A percentile compares a stretch with the other conserved stretches of the same genome.
phyloP scores from a whole-genome alignment of 35 echinoderm and acorn worm genomes.

The Apostichopus californicus region DNA sequence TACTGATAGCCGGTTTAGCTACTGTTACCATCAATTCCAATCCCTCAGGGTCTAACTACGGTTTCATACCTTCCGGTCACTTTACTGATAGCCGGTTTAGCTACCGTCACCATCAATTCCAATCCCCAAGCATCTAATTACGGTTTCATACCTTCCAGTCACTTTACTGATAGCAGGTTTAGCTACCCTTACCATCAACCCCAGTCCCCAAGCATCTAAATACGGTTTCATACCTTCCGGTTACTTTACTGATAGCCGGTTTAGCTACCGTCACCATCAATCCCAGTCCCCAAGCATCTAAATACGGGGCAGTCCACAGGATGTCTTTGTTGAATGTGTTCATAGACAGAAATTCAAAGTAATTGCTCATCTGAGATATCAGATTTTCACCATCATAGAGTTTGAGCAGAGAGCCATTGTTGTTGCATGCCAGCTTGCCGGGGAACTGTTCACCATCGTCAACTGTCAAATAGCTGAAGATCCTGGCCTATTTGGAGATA shows the following conservation, averaged over 20 bases:
- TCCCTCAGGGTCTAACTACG: too few species aligned
- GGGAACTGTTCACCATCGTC: slow-evolving; percentile 92
- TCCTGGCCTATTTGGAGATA: slow-evolving; percentile 72
- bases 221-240: slow-evolving; percentile 62
- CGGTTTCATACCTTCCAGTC: too few species aligned
- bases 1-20: too few species aligned
- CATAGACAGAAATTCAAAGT: slow-evolving; percentile 94
- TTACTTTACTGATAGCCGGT: slow-evolving; percentile 77
- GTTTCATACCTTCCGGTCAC: too few species aligned
- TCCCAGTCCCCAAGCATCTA: slow-evolving; percentile 94
- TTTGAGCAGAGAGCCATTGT: slow-evolving; percentile 79
- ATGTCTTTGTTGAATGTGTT: slow-evolving; percentile 71
- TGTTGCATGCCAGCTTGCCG: slow-evolving; percentile 84
- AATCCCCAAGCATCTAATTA: too few species aligned
- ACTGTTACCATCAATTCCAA: too few species aligned
- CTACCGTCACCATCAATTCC: too few species aligned
- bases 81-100: too few species aligned
- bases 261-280: slow-evolving; percentile 92
- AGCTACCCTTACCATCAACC: too few species aligned
- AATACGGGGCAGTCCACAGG: slow-evolving; percentile 94
- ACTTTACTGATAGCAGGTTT: too few species aligned
- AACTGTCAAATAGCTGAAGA: slow-evolving; percentile 94
- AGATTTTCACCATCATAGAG: slow-evolving; percentile 83
- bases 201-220: too few species aligned
- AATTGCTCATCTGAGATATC: slow-evolving; percentile 90